Base-by-base conservation (phyloP, 2,797 vertebrate genomes). In the Semotilus atromaculatus region DNA sequence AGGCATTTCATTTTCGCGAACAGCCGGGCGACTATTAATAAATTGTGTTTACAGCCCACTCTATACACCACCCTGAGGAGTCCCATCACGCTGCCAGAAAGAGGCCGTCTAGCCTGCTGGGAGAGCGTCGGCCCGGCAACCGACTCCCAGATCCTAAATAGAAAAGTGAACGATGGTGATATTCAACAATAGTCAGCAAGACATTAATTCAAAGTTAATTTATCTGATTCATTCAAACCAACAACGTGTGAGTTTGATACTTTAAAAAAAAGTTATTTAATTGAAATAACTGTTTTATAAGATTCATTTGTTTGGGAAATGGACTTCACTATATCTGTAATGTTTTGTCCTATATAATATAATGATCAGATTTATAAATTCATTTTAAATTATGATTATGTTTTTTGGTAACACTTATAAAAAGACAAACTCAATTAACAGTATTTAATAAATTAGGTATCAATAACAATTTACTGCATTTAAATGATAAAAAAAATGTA, bases 21-120 rank as follows among this genome's bases (percentile, higher is more conserved):
- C 38, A 43, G 86, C 78, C 19, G 64, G 91, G 86, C 79, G 88
- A 89, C 92, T 93, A 93, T 93, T 94, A 93, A 93, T 94, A 94
- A 93, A 92, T 38, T 74, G 83, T 86, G 87, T 90, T 90, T 93
- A 92, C 90, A 89, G 91, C 92, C 92, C 91, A 91, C 89, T 89
- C 86, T 82, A 89, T 84, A 91, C 85, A 84, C 82, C 87, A 80
- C 90, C 92, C 89, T 66, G 80, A 91, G 90, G 91, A 93, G 83
- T 86, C 90, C 82, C 84, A 79, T 74, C 84, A 85, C 16, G 31
- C 82, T 87, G 82, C 84, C 89, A 88, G 81, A 88, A 90, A 73
- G 80, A 88, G 82, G 71, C 82, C 38, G 76, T 81, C 66, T 78
- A 78, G 80, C 87, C 84, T 87, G 82, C 80, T 75, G 86, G 87